Base-by-base conservation (phyloP, 2,888 invertebrate species). In the Tipula confusa region DNA sequence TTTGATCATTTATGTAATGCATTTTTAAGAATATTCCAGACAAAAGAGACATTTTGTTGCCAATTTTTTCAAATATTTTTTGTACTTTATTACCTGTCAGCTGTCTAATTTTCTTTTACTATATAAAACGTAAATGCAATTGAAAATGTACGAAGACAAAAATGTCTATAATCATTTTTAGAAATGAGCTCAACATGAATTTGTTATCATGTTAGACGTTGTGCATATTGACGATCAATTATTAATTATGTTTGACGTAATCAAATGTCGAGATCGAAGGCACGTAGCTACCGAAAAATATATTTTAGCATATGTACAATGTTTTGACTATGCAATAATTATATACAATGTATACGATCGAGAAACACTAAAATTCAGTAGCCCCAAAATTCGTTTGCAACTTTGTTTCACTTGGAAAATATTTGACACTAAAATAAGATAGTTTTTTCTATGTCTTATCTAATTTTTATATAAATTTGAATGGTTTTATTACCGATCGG, bases 81-180 rank as follows among this genome's bases (percentile, higher is more conserved):
- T 38, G 9, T 11, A 11, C 64, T 64, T 64, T 64, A 64, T 64
- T 64, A 64, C 24, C 64, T 24, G 64, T 64, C 64, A 64, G 64
- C 64, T 64, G 64, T 64, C 64, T 64, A 64, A 64, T 64, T 64
- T 64, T 64, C 64, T 64, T 64, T 15, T 64, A 64, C n/a, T 64
- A 4, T 43, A 43, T 43, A n/a, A n/a, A n/a, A n/a, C n/a, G n/a
- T 3, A 43, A 1, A n/a, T 64, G 64, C n/a, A 64, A 64, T 64
- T 64, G 64, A 24, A 64, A 24, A 24, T 64, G 24, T 64, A 64
- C 24, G 9, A 11, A 64, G 64, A 24, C 64, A 64, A 64, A 64
- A 64, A 64, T 64, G 64, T 64, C 64, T 64, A 64, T 64, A 64
- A 64, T 64, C 43, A 43, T 64, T 64, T 24, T 64, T 64, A 64